Conservation (phyloP, 1,140 invertebrate species). For the Papilio aristodemus region DNA sequence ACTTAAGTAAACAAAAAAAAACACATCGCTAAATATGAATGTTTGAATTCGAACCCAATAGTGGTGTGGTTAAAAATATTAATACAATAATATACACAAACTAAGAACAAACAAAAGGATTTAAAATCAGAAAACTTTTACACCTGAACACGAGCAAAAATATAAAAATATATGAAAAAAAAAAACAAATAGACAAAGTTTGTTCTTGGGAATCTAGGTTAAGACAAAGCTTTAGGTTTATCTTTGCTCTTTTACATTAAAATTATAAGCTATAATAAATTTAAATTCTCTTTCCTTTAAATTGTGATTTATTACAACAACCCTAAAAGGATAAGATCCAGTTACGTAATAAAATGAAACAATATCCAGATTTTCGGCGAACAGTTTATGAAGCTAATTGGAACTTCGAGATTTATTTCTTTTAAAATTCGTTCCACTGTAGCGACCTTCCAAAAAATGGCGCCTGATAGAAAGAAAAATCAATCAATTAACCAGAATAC, state of each 20-base stretch:
- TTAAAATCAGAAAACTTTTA: no score
- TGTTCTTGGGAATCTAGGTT: no score
- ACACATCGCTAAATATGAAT: no score
- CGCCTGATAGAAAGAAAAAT: no score
- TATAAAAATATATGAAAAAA: no score
- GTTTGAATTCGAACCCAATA: no score
- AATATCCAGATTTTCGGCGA: neutral
- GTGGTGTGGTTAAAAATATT: no score
- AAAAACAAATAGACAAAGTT: no score
- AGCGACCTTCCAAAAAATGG: neutral
- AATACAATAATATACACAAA: no score
- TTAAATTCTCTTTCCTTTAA: neutral
- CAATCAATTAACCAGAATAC: neutral
- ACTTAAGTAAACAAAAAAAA: no score
- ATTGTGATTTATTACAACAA: neutral
- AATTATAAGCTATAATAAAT: neutral
- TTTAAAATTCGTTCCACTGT: conserved; percentile 10
- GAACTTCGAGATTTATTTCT: conserved; percentile 16
- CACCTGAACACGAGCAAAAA: no score
- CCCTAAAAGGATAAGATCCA: neutral
- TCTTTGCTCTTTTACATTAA: neutral
- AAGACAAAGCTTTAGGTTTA: neutral
- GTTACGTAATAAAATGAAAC: neutral
- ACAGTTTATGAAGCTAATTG: conserved; percentile 23
- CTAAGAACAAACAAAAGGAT: no score